Evolutionary conservation across 2,888 invertebrate species (phyloP), one percentile per base, ranked within the genome.

Genomic region (Sipha maydis): DNA sequence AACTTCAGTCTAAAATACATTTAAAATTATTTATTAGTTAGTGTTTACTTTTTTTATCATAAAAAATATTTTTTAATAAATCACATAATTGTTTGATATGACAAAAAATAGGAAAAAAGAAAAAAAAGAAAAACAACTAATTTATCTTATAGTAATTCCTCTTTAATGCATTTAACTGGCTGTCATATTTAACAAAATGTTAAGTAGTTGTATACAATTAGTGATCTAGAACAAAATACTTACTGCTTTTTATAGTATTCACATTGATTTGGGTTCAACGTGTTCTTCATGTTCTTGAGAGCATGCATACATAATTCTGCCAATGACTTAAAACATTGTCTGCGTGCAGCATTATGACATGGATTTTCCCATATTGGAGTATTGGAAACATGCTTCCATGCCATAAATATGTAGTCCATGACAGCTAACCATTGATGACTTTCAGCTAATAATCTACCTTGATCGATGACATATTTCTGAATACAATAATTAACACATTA

Each of bases 291-390:
- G 90, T 93, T 94, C 91, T 93, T 94, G 79, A 95, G 91, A 7
- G 95, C 94, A 19, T 92, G 93, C 91, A 94, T 92, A 91, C 94
- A 94, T 90, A 94, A 94, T 80, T 93, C 93, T 0, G 94, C 93
- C 69, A 96, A 92, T 11, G 94, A 93, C 91, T 95, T 95, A 91
- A 95, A 96, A 91, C 96, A 96, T 91, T 95, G 94, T 89, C 94
- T 93, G 31, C 95, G 93, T 21, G 94, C 93, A n/a, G 94, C 93
- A 90, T 96, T 95, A 90, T 95, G 95, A 0, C 94, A 93, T 83
- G 94, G 94, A 91, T 95, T 95, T 90, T 96, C 95, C 95, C 96
- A 96, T 28, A 95, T 92, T 0, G 96, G 96, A 14, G 96, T 94
- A 4, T 94, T 94, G 89, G 94, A 93, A 0, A 95, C 95, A 90